Conservation (phyloP, 2,888 invertebrate species). For the Axea sp. region DNA sequence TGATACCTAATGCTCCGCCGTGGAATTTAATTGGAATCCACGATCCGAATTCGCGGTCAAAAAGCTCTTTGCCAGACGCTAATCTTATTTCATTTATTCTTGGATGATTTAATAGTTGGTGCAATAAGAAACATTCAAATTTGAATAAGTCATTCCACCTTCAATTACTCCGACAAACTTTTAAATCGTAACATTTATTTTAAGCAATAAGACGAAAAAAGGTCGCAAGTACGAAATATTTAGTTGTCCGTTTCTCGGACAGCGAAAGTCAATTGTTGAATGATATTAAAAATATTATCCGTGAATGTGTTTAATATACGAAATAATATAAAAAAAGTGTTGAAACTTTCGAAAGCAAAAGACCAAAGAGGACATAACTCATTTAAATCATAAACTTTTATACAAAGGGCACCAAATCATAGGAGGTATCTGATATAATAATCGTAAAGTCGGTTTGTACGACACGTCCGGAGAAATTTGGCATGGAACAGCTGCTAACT, state of each 20-base stretch:
- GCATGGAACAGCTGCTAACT: constrained; percentile 55
- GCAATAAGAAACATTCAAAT: too few species aligned
- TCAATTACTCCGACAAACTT: too few species aligned
- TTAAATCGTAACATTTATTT: too few species aligned
- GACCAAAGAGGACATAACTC: constrained; percentile 3
- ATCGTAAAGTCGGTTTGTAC: constrained; percentile 37
- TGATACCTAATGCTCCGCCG: constrained; percentile 54
- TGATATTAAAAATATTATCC: too few species aligned
- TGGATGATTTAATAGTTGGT: background rate
- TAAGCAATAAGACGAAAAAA: too few species aligned
- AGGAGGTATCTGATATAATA: constrained; percentile 47
- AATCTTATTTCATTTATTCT: constrained; percentile 47
- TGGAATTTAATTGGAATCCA: constrained; percentile 57
- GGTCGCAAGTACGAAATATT: too few species aligned
- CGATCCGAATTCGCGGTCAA: constrained; percentile 52
- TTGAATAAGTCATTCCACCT: too few species aligned
- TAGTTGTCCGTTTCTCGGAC: too few species aligned
- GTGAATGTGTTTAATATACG: too few species aligned
- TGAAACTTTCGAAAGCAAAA: too few species aligned
- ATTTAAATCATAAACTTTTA: constrained; percentile 36
- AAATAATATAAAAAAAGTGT: too few species aligned
- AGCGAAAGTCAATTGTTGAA: too few species aligned
- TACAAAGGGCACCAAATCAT: constrained; percentile 36
- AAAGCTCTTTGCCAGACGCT: constrained; percentile 65
- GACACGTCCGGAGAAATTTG: constrained; percentile 52